Percentiles rank a stretch among this genome's conserved stretches.
Conservation (phyloP, 2,113 vertebrate species). For the Phylloscopus trochilus region DNA sequence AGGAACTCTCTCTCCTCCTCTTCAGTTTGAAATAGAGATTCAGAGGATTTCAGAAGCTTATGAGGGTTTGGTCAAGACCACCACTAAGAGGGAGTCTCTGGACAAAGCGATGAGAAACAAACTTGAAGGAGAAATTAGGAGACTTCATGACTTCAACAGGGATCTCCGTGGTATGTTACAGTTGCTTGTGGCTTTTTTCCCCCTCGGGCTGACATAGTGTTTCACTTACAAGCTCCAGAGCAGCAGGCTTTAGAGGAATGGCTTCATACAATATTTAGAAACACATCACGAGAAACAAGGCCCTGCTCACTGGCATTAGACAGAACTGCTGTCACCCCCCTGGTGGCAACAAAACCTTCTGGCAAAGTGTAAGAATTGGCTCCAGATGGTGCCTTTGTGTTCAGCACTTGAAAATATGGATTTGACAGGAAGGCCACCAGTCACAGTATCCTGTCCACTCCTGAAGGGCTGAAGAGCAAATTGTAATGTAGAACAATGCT, state of each 20-base stretch:
- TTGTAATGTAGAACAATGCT: background rate
- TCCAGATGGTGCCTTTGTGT: background rate
- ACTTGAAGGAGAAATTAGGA: constrained; percentile 85
- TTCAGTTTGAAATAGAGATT: constrained; percentile 84
- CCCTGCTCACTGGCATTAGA: background rate
- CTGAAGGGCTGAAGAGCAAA: background rate
- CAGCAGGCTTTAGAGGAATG: background rate
- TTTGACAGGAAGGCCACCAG: background rate
- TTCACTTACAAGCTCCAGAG: background rate
- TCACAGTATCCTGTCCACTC: background rate
- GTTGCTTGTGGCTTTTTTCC: background rate
- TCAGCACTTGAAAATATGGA: background rate
- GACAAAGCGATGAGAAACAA: constrained; percentile 86
- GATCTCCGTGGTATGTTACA: constrained; percentile 78
- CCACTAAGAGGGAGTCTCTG: constrained; percentile 83
- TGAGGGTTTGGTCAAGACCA: constrained; percentile 84
- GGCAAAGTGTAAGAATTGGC: background rate
- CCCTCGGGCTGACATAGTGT: background rate
- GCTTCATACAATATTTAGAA: background rate
- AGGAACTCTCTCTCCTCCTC: constrained; percentile 12
- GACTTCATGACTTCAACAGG: constrained; percentile 87
- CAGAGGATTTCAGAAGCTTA: constrained; percentile 85
- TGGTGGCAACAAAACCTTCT: background rate
- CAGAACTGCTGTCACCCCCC: background rate
- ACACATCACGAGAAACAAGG: background rate